Conservation (phyloP, 2,113 vertebrate genomes). For the Morphnarchus princeps region DNA sequence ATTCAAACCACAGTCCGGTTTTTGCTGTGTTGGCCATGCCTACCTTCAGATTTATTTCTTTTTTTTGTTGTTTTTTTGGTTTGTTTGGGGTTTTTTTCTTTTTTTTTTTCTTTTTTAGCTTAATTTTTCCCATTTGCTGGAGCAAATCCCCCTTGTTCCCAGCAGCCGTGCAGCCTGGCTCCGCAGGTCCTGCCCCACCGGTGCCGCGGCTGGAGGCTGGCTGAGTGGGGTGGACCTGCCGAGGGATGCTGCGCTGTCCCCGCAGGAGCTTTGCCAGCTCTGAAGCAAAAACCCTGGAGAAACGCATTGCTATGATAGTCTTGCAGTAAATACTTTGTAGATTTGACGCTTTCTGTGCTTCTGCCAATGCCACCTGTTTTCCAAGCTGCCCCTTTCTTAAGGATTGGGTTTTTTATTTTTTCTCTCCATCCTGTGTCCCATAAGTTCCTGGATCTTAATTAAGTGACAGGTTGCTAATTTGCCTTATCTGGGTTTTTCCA, state of each 20-base stretch:
- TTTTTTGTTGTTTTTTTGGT: too few species aligned
- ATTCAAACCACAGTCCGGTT: not conserved
- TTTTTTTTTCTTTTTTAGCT: not conserved
- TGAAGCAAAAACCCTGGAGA: not conserved
- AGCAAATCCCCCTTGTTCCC: not conserved
- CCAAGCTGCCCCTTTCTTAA: not conserved
- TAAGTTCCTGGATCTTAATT: not conserved
- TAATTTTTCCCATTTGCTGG: not conserved
- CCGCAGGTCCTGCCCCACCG: not conserved
- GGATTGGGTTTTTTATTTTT: not conserved
- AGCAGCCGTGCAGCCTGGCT: not conserved
- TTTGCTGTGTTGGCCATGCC: not conserved
- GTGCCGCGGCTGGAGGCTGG: not conserved
- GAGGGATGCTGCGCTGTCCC: not conserved
- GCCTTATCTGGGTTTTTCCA: not conserved
- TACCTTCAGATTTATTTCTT: not conserved
- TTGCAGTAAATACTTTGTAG: not conserved
- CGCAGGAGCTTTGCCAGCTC: not conserved
- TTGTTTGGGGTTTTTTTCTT: too few species aligned
- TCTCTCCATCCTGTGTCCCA: not conserved
- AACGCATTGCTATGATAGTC: rapidly evolving
- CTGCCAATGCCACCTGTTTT: not conserved
- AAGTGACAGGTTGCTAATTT: not conserved
- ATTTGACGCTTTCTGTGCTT: not conserved
- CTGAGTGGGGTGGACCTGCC: not conserved